Conservation (phyloP, 37 sponge, comb jelly and placozoan species). For the Sycon ciliatum region DNA sequence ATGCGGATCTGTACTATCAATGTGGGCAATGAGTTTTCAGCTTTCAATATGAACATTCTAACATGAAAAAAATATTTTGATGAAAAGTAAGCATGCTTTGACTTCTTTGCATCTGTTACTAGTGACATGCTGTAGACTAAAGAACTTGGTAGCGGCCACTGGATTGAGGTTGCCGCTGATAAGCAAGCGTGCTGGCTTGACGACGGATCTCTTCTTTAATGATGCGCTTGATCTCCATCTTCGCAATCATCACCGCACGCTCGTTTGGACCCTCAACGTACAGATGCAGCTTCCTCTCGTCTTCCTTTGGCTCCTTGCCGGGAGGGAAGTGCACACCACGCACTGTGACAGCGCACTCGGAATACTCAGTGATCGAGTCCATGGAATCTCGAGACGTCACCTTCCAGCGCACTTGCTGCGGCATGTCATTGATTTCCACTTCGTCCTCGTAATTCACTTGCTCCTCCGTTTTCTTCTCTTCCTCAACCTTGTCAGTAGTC, state of each 20-base stretch:
- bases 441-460: constrained; percentile 55
- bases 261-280: constrained; percentile 78
- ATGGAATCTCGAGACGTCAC: constrained; percentile 74
- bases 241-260: constrained; percentile 71
- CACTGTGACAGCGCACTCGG: constrained; percentile 80
- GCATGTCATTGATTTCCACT: constrained; percentile 91
- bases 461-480: constrained; percentile 2
- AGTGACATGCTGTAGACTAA: too few species aligned
- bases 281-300: constrained; percentile 67
- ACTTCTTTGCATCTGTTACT: too few species aligned
- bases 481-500: constrained; percentile 19
- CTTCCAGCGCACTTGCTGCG: constrained; percentile 82
- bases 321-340: constrained; percentile 77
- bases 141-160: too few species aligned
- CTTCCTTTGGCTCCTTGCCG: constrained; percentile 55
- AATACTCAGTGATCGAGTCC: constrained; percentile 76
- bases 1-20: too few species aligned
- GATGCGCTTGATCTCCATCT: constrained; percentile 84
- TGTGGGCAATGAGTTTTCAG: too few species aligned
- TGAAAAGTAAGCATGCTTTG: too few species aligned
- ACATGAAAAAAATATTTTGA: too few species aligned
- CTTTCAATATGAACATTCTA: too few species aligned
- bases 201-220: constrained; percentile 81
- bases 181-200: too few species aligned
- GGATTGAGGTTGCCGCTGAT: too few species aligned